Conservation (phyloP, 1,140 invertebrate species). For the Drosophila subpulchrella region DNA sequence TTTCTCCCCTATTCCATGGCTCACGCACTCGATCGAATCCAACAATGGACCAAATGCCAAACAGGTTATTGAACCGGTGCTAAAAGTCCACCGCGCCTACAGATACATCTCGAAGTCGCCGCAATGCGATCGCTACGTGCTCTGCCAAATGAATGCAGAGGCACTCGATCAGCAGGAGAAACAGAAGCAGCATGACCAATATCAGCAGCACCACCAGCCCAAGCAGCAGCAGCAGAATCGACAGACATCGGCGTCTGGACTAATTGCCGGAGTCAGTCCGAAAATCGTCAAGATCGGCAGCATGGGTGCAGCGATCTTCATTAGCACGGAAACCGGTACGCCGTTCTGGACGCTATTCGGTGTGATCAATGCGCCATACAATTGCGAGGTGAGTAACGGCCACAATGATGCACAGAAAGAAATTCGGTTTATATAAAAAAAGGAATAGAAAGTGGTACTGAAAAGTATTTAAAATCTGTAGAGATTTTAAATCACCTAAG, state of each 20-base stretch:
- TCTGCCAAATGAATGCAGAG: conserved; percentile 90
- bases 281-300: conserved; percentile 90
- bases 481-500: neutral
- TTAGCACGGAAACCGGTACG: conserved; percentile 85
- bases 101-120: conserved; percentile 89
- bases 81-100: conserved; percentile 91
- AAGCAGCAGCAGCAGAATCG: conserved; percentile 53
- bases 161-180: conserved; percentile 83
- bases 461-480: neutral
- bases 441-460: too few relatives aligned
- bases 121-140: conserved; percentile 90
- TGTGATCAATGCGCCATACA: conserved; percentile 85
- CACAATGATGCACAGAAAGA: neutral
- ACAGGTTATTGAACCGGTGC: conserved; percentile 89
- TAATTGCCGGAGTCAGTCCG: conserved; percentile 87
- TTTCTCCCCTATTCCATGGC: conserved; percentile 53
- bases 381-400: conserved; percentile 85
- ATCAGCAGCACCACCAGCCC: conserved; percentile 77
- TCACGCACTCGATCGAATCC: conserved; percentile 45
- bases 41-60: conserved; percentile 42
- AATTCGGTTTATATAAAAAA: neutral
- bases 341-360: conserved; percentile 87
- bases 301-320: conserved; percentile 86
- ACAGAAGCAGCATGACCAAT: conserved; percentile 53
- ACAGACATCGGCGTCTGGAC: conserved; percentile 46